phyloP scores from a whole-genome alignment of 2,113 vertebrate genomes.

The Nesoenas mayeri region DNA sequence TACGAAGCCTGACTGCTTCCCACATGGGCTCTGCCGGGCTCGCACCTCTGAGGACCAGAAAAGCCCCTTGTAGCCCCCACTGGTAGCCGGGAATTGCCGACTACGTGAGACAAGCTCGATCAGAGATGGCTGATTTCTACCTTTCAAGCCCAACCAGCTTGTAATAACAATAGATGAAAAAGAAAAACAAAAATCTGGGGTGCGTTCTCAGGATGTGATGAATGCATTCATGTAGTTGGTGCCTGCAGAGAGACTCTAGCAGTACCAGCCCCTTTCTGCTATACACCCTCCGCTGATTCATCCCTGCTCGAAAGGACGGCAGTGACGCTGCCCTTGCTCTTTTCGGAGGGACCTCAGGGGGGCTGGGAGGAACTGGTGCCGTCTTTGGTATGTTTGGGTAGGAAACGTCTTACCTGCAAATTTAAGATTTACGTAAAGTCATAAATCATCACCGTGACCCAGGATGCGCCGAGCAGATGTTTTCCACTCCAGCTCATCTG shows the following conservation, averaged over 20 bases:
- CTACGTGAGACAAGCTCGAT: background rate
- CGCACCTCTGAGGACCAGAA: background rate
- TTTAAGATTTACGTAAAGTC: slow-evolving; percentile 1
- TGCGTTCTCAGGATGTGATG: slow-evolving; percentile 50
- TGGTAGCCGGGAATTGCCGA: background rate
- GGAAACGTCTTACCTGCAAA: background rate
- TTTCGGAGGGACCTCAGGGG: background rate
- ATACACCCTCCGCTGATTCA: slow-evolving; percentile 47
- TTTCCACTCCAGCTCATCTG: slow-evolving; percentile 55
- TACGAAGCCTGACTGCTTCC: fast-evolving
- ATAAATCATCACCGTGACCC: background rate
- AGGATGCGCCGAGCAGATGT: slow-evolving; percentile 16
- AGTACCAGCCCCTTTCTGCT: slow-evolving; percentile 11
- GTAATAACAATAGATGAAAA: background rate
- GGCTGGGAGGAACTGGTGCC: background rate
- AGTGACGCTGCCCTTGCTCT: background rate
- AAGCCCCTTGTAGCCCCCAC: background rate
- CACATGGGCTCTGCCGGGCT: background rate
- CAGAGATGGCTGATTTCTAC: background rate
- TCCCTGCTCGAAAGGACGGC: background rate
- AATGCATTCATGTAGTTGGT: background rate
- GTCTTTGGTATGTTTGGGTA: background rate
- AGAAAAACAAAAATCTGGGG: background rate
- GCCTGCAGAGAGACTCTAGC: background rate
- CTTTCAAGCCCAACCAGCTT: background rate